Conservation (phyloP, 2,113 vertebrate genomes). For the Anguilla rostrata region DNA sequence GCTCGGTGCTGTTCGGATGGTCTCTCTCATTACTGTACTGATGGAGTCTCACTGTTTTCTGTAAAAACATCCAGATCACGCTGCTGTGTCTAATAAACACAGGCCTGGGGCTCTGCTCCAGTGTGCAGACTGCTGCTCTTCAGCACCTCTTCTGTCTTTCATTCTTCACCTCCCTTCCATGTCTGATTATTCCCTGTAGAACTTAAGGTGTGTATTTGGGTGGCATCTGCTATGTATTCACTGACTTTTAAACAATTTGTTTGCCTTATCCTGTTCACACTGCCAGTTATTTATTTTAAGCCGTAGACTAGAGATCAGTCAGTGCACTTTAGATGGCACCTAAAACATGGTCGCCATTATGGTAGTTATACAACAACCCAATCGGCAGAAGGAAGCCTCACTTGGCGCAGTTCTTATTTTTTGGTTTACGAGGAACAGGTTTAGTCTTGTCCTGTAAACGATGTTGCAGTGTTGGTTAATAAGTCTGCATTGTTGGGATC, state of each 20-base stretch:
- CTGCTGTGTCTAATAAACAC: neutral
- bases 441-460: too few relatives aligned
- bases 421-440: too few relatives aligned
- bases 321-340: too few relatives aligned
- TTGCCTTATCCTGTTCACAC: too few relatives aligned
- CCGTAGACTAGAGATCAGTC: too few relatives aligned
- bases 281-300: too few relatives aligned
- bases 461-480: too few relatives aligned
- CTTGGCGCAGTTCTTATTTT: too few relatives aligned
- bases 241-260: neutral
- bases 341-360: too few relatives aligned
- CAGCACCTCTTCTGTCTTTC: neutral
- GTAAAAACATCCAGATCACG: neutral
- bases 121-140: neutral
- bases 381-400: too few relatives aligned
- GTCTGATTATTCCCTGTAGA: neutral
- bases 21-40: neutral
- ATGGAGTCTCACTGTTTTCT: neutral
- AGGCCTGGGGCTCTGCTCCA: neutral
- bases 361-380: too few relatives aligned
- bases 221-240: neutral
- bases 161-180: neutral
- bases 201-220: neutral
- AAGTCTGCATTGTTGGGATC: too few relatives aligned
- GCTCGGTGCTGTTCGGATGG: neutral